Conservation (phyloP, 2,113 vertebrate species). For the Struthio camelus region DNA sequence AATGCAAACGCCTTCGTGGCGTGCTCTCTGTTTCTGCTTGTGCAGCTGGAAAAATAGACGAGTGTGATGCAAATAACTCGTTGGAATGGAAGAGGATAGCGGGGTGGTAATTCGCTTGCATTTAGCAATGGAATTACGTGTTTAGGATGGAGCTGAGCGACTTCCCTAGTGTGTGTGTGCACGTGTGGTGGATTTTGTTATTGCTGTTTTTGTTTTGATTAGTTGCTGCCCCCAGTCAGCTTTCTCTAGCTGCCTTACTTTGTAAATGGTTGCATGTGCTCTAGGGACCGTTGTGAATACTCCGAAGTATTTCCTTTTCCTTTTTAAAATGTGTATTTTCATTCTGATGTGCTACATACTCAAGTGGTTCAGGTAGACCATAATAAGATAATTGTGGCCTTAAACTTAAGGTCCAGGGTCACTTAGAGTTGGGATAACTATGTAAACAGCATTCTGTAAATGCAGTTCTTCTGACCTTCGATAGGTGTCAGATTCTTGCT, state of each 20-base stretch:
- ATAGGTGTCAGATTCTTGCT: conserved; percentile 53
- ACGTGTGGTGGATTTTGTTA: not conserved
- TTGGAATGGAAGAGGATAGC: conserved; percentile 3
- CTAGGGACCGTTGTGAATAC: not conserved
- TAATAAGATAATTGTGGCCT: not conserved
- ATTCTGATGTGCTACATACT: not conserved
- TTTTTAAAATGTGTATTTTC: not conserved
- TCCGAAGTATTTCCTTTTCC: fast-evolving
- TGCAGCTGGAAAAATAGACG: conserved; percentile 29
- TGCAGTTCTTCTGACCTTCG: conserved; percentile 66
- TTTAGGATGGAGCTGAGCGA: not conserved
- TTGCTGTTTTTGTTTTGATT: not conserved
- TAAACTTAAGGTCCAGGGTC: conserved; percentile 29
- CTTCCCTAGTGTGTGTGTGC: not conserved
- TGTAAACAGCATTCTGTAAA: conserved; percentile 48
- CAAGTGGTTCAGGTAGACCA: not conserved
- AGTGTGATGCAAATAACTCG: conserved; percentile 36
- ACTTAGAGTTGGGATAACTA: conserved; percentile 19
- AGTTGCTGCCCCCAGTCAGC: not conserved
- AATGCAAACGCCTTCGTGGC: not conserved
- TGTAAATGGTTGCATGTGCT: not conserved
- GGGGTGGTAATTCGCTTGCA: not conserved
- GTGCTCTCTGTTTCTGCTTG: not conserved
- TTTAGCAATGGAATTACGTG: conserved; percentile 7
- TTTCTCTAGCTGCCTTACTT: not conserved